Evolutionary conservation across 2,888 invertebrate genomes (phyloP).

Genomic region (Cyaniris semiargus): DNA sequence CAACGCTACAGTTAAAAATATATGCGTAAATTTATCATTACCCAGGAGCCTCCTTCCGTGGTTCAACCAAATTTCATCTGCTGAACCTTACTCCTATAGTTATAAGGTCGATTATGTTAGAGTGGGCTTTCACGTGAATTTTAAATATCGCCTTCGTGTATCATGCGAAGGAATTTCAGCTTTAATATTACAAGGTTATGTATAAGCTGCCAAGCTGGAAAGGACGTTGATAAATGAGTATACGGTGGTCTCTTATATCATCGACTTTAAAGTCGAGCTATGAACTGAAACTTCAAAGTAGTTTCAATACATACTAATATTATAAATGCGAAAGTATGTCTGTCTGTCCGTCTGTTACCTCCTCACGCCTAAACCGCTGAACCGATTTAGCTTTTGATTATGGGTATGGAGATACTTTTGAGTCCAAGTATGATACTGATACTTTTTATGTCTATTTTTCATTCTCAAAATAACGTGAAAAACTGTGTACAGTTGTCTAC

Average conservation of each 20-base stretch:
- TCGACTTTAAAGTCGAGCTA: no score
- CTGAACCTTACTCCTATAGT: neutral
- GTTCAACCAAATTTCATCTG: neutral
- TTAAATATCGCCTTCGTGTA: neutral
- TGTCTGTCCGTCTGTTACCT: no score
- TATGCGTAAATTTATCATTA: conserved; percentile 5
- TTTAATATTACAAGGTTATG: conserved; percentile 11
- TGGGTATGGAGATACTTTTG: no score
- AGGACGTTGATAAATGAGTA: neutral
- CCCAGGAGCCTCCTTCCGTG: neutral
- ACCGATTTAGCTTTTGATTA: no score
- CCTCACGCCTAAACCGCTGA: no score
- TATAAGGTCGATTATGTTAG: neutral
- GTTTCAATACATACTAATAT: no score
- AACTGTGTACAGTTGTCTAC: no score
- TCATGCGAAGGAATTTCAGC: neutral
- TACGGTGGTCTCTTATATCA: neutral
- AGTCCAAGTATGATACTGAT: no score
- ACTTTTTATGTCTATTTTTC: no score
- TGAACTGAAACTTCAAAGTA: no score
- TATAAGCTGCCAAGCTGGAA: neutral
- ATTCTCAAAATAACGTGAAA: no score
- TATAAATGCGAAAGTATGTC: no score
- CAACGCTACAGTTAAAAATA: conserved; percentile 2
- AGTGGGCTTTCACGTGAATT: neutral